Percentiles rank a stretch among this genome's conserved stretches.
Evolutionary conservation across 37 sponge, comb jelly and placozoan genomes (phyloP).

Genomic region (Beroe ovata): DNA sequence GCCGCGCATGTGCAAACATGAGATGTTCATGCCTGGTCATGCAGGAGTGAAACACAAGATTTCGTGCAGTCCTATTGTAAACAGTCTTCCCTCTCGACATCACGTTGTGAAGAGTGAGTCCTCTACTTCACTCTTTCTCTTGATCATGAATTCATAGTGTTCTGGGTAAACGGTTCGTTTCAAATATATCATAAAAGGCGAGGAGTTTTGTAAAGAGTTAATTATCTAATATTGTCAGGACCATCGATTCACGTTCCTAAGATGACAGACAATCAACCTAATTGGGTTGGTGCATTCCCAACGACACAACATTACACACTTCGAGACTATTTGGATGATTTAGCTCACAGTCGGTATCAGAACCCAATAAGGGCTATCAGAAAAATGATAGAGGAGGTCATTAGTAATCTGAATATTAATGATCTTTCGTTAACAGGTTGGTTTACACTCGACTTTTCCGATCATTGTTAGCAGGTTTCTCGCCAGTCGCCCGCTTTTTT

Average conservation of each 20-base stretch:
- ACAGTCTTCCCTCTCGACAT: neutral
- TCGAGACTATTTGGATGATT: conserved; percentile 4
- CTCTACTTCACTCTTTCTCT: too few species aligned
- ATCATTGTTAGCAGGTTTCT: too few species aligned
- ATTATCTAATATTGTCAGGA: neutral
- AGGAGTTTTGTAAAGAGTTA: too few species aligned
- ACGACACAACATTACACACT: conserved; percentile 13
- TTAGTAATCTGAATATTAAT: neutral
- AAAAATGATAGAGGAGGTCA: neutral
- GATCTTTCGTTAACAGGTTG: too few species aligned
- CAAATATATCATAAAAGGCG: too few species aligned
- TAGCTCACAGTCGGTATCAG: neutral
- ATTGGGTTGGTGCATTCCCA: conserved; percentile 32
- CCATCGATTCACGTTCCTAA: neutral
- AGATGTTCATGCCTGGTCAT: conserved; percentile 29
- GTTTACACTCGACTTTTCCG: too few species aligned
- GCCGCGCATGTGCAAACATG: conserved; percentile 44
- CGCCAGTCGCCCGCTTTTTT: too few species aligned
- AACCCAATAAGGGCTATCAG: neutral
- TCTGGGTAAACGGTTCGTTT: too few species aligned
- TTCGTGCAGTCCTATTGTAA: conserved; percentile 43
- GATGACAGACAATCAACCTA: neutral
- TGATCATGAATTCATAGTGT: too few species aligned
- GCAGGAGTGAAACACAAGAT: conserved; percentile 25
- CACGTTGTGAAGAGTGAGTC: too few species aligned